Evolutionary conservation across 2,888 invertebrate species (phyloP), one percentile per base, ranked within the genome.

Genomic region (Cancer borealis): DNA sequence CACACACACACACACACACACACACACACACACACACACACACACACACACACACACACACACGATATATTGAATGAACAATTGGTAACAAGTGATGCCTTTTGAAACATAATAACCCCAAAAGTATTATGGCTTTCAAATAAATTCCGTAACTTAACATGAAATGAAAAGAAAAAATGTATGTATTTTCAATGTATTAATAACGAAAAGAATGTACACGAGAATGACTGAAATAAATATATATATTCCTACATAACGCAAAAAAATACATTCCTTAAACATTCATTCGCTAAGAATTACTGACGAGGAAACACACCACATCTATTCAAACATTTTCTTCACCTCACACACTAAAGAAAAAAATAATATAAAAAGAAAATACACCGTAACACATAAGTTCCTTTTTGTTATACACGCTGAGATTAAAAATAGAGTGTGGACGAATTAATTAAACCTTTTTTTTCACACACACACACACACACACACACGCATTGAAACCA

Each of bases 21-120:
- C 73, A 79, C 26, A 79, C 26, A 79, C 73, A 79, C 73, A 79
- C 73, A 79, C 73, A 79, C 73, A 79, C 73, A 79, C 73, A 79
- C 73, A 79, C 73, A 73, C 73, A 84, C 79, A 84, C 79, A 84
- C 73, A 79, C 73, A 79, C 73, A 79, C 73, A 79, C 73, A 79
- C 73, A 79, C 73, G 30, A 84, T 30, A 84, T 12, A 84, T 14
- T 30, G 73, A 84, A 84, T 17, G 14, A 84, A 84, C 3, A 5
- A 26, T 26, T 73, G 73, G 73, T 73, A 73, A 73, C 73, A 8
- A 73, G 10, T 26, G 26, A 26, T 73, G 21, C 73, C 17, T 60
- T 60, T 5, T 60, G 60, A 60, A 60, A 60, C 60, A 60, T 17
- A 54, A 10, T 12, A 12, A 54, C 54, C 12, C 0, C 6, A 54